phyloP scores from a whole-genome alignment of 2,888 invertebrate genomes.

The Mechanitis messenoides region DNA sequence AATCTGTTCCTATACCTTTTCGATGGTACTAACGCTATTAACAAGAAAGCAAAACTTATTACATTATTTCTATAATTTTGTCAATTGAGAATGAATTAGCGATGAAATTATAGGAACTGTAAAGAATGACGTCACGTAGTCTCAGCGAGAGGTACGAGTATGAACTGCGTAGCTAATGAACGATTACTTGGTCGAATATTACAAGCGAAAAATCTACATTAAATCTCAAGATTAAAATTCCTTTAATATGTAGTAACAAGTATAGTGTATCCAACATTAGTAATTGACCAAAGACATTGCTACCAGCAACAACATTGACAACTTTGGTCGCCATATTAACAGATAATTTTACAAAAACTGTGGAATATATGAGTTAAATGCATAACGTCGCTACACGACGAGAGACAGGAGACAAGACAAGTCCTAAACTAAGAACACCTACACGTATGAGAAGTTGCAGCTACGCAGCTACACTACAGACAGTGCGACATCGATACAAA shows the following conservation, averaged over 20 bases:
- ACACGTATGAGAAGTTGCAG: slow-evolving; percentile 54
- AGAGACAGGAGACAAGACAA: slow-evolving; percentile 37
- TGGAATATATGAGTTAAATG: slow-evolving; percentile 54
- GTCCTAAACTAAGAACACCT: slow-evolving; percentile 63
- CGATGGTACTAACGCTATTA: slow-evolving; percentile 73
- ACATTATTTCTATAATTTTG: slow-evolving; percentile 47
- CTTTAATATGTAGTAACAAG: slow-evolving; percentile 56
- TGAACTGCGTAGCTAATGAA: slow-evolving; percentile 23
- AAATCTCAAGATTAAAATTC: slow-evolving; percentile 52
- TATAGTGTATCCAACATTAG: slow-evolving; percentile 59
- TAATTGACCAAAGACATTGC: slow-evolving; percentile 76
- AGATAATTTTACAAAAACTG: slow-evolving; percentile 50
- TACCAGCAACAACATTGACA: slow-evolving; percentile 63
- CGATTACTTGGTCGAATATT: slow-evolving; percentile 20
- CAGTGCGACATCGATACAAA: slow-evolving; percentile 44
- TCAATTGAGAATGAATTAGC: slow-evolving; percentile 45
- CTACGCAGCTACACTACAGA: slow-evolving; percentile 46
- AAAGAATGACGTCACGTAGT: slow-evolving; percentile 27
- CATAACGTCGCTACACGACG: slow-evolving; percentile 44
- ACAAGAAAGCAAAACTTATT: slow-evolving; percentile 69
- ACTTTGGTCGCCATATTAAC: slow-evolving; percentile 71
- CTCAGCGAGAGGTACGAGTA: slow-evolving; percentile 2
- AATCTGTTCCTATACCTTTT: slow-evolving; percentile 73
- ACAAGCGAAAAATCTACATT: slow-evolving; percentile 30
- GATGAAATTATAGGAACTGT: slow-evolving; percentile 58